A percentile compares a stretch with the other conserved stretches of the same genome.
phyloP scores from a whole-genome alignment of 2,797 vertebrate genomes.

The Coendou prehensilis region DNA sequence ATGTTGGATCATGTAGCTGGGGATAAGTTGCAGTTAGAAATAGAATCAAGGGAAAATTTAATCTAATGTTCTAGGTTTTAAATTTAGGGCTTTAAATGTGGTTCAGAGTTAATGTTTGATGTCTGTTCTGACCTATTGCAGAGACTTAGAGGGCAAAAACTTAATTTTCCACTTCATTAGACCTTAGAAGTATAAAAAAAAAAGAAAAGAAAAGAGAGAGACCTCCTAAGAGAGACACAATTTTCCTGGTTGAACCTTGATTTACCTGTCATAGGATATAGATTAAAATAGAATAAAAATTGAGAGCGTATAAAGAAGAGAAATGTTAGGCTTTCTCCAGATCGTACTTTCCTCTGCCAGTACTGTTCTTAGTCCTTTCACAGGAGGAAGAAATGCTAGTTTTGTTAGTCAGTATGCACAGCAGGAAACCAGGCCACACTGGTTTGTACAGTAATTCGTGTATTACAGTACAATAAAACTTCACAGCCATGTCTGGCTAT shows the following conservation, averaged over 20 bases:
- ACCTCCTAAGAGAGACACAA: constrained; percentile 6
- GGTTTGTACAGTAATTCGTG: neutral
- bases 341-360: accelerated
- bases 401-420: neutral
- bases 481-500: too few relatives aligned
- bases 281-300: constrained; percentile 38
- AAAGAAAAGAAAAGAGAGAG: neutral
- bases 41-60: constrained; percentile 6
- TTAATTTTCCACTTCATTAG: constrained; percentile 55
- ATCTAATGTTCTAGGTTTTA: constrained; percentile 49
- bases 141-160: constrained; percentile 32
- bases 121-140: constrained; percentile 63
- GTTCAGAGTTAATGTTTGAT: constrained; percentile 62
- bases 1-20: neutral
- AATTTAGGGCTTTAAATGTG: constrained; percentile 37
- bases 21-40: neutral
- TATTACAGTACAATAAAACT: neutral
- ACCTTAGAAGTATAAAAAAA: constrained; percentile 18
- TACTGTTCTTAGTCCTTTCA: neutral
- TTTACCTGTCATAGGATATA: constrained; percentile 16
- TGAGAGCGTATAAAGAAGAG: neutral
- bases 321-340: neutral
- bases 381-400: neutral
- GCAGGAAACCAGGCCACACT: too few relatives aligned
- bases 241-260: constrained; percentile 35